These are phyloP conservation scores for Pipistrellus nathusii DNA, from an alignment of 2,797 vertebrate genomes.

Conservation along the genomic window DNA sequence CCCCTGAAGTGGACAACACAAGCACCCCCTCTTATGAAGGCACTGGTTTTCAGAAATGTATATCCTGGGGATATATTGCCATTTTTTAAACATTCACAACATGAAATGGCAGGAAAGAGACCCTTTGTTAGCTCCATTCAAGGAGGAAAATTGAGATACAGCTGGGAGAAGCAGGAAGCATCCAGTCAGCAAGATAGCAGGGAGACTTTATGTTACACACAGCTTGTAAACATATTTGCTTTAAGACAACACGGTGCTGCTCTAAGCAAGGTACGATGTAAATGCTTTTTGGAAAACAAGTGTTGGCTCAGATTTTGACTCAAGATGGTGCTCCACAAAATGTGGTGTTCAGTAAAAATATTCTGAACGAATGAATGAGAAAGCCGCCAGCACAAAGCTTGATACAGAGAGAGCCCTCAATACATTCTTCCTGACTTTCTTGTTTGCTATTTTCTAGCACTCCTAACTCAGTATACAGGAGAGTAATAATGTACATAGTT, in stretches of 20 bases:
- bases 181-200: conserved; percentile 66
- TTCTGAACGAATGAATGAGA: conserved; percentile 4
- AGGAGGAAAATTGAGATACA: conserved; percentile 72
- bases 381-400: background rate
- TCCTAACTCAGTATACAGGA: background rate
- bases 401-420: background rate
- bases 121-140: conserved; percentile 64
- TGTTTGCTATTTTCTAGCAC: conserved; percentile 1
- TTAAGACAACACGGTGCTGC: background rate
- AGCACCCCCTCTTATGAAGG: conserved; percentile 56
- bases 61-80: conserved; percentile 63
- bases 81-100: conserved; percentile 67
- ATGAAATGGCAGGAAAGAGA: conserved; percentile 45
- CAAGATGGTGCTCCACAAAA: background rate
- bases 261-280: conserved; percentile 27
- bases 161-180: conserved; percentile 57
- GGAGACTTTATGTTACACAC: conserved; percentile 57
- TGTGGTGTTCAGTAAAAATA: conserved; percentile 16
- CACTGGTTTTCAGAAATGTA: conserved; percentile 17
- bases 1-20: conserved; percentile 41
- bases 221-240: conserved; percentile 51
- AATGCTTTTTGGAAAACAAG: conserved; percentile 38
- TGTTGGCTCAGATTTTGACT: conserved; percentile 12
- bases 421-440: background rate
- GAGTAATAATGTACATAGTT: background rate